A percentile compares a stretch with the other conserved stretches of the same genome.
Evolutionary conservation across 2,797 vertebrate genomes (phyloP).

Genomic region (Channa striata): DNA sequence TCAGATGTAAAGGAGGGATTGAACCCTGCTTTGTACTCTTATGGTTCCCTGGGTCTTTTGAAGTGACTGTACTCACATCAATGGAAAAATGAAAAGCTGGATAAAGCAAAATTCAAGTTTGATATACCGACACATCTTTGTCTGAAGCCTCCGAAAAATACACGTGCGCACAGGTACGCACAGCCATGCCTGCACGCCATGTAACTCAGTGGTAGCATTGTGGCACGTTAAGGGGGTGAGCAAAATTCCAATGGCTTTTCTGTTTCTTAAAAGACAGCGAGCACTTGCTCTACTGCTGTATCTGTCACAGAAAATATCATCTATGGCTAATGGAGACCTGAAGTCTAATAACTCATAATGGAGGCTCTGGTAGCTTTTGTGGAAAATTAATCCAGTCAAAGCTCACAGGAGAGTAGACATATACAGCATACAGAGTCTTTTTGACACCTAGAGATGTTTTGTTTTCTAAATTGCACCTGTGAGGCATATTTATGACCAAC

Average conservation of each 20-base stretch:
- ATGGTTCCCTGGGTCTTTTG: conserved; percentile 56
- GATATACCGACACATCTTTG: conserved; percentile 70
- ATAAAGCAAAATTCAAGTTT: conserved; percentile 61
- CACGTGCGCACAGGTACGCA: not conserved
- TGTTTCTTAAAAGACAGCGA: conserved; percentile 11
- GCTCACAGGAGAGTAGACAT: conserved; percentile 42
- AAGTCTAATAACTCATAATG: conserved; percentile 73
- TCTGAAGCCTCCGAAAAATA: conserved; percentile 62
- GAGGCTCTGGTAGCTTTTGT: conserved; percentile 48
- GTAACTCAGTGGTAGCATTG: not conserved
- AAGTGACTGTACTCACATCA: conserved; percentile 63
- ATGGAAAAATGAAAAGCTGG: conserved; percentile 62
- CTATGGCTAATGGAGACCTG: conserved; percentile 22
- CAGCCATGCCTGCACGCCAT: not conserved
- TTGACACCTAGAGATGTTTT: conserved; percentile 11
- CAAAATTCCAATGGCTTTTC: conserved; percentile 7
- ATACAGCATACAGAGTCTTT: conserved; percentile 52
- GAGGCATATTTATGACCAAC: too few relatives aligned
- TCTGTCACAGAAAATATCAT: conserved; percentile 6
- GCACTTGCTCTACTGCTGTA: conserved; percentile 2
- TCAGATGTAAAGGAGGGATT: conserved; percentile 57
- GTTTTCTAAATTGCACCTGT: not conserved
- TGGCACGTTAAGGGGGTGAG: conserved; percentile 3
- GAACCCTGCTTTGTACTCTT: conserved; percentile 67
- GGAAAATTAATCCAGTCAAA: conserved; percentile 31